Base-by-base conservation (phyloP, 2,888 invertebrate genomes). In the Octonoba sinensis region DNA sequence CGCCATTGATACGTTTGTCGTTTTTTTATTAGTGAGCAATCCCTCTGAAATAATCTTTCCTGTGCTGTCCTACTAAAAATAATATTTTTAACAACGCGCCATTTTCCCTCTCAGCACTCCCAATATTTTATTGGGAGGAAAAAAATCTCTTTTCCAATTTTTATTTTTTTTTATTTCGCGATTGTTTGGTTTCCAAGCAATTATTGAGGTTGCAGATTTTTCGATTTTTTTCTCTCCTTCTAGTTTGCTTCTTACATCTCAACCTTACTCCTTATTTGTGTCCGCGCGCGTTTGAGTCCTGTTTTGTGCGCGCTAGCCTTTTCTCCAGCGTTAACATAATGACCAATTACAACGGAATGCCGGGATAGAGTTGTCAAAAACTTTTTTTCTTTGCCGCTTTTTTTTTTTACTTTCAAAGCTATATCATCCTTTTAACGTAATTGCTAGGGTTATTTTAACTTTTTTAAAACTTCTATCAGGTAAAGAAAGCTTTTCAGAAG, bases 121-220 rank as follows among this genome's bases (percentile, higher is more conserved):
- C 22, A 62, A 47, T 70, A 77, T 77, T 77, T 77, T 77, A 70
- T 70, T 62, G 70, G 59, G 59, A 16, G 70, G 62, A 47, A 60
- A 76, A 66, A 77, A 77, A 77, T 27, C 36, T 56, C 20, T 76
- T 70, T 57, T 57, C 51, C 57, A 44, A 27, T 73, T 22, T 65
- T 47, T 49, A 16, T 27, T 46, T 57, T 57, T 67, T 59, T 66
- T 76, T 76, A 70, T 54, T 27, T 20, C 36, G 44, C 59, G 76
- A 77, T 77, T 77, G 76, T 77, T 77, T 77, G 76, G 76, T 77
- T 77, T 77, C 76, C 69, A 70, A 77, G 76, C 76, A 77, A 77
- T 77, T 77, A 77, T 77, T 77, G 76, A 77, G 76, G 76, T 77
- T 77, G 76, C 76, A 77, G 76, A 77, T 77, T 77, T 77, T 77